phyloP scores from a whole-genome alignment of 2,113 vertebrate species.

The Tetraodon nigroviridis region DNA sequence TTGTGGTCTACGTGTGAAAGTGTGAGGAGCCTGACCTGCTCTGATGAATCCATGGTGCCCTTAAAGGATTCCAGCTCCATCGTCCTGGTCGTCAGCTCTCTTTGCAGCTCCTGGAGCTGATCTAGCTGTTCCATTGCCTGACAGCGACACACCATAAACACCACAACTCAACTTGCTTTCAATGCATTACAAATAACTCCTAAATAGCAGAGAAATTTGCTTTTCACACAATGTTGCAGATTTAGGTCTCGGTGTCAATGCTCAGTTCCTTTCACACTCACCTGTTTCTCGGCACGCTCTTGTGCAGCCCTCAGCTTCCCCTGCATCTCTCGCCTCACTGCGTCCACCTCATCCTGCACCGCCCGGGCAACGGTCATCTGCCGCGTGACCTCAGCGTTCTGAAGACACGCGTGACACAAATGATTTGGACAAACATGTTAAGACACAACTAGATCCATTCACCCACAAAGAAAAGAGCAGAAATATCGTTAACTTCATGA shows the following conservation, averaged over 20 bases:
- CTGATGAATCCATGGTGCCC: constrained; percentile 72
- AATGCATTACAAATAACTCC: too few species aligned
- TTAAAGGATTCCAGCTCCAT: constrained; percentile 82
- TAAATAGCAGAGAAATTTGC: too few species aligned
- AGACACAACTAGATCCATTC: constrained; percentile 9
- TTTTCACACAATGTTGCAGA: too few species aligned
- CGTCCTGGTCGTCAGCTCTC: constrained; percentile 81
- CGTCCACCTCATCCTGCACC: constrained; percentile 85
- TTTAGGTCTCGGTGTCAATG: too few species aligned
- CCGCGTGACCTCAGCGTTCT: constrained; percentile 96
- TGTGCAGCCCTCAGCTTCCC: constrained; percentile 83
- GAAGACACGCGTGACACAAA: constrained; percentile 1
- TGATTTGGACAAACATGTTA: background rate
- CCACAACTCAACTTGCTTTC: background rate
- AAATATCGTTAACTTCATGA: too few species aligned
- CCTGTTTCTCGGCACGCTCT: constrained; percentile 83
- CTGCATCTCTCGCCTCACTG: constrained; percentile 85
- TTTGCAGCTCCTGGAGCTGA: constrained; percentile 82
- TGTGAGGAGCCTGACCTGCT: constrained; percentile 72
- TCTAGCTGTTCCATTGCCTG: constrained; percentile 86
- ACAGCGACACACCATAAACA: background rate
- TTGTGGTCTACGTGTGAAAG: too few species aligned
- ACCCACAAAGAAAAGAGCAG: background rate
- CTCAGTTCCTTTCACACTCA: constrained; percentile 40
- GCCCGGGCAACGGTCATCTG: constrained; percentile 87